phyloP scores from a whole-genome alignment of 2,113 vertebrate species.

The Coptodon bakossiorum region DNA sequence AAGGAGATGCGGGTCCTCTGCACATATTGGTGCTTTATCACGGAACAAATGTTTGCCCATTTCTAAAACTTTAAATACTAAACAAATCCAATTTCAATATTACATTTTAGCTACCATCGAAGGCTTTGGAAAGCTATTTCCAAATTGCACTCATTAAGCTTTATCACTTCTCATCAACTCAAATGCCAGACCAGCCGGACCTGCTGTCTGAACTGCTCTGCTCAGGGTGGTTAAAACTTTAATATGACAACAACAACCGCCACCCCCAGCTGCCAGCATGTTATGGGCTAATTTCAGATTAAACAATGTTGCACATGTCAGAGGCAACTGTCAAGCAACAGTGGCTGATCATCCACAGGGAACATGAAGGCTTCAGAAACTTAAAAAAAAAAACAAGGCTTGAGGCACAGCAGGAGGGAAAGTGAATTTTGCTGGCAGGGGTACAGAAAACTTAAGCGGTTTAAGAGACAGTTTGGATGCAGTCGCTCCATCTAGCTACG shows the following conservation, averaged over 20 bases:
- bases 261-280: slow-evolving; percentile 17
- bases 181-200: slow-evolving; percentile 22
- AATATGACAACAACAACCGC: slow-evolving; percentile 36
- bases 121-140: neutral
- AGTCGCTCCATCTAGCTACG: slow-evolving; percentile 17
- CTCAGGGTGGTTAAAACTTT: neutral
- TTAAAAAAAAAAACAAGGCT: neutral
- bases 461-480: slow-evolving; percentile 37
- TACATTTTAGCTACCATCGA: neutral
- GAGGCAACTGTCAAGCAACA: slow-evolving; percentile 37
- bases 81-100: slow-evolving; percentile 9
- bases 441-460: slow-evolving; percentile 33
- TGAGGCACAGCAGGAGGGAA: neutral
- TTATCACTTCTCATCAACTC: slow-evolving; percentile 29
- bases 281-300: slow-evolving; percentile 45
- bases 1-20: neutral
- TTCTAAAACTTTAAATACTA: neutral
- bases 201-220: neutral
- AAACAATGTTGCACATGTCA: slow-evolving; percentile 43
- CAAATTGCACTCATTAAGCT: slow-evolving; percentile 6
- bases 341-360: slow-evolving; percentile 32
- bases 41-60: neutral
- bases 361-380: slow-evolving; percentile 8
- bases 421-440: slow-evolving; percentile 6
- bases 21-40: neutral